These are phyloP conservation scores for Zapornia atra DNA, from an alignment of 2,113 vertebrate genomes.

Conservation along the genomic window DNA sequence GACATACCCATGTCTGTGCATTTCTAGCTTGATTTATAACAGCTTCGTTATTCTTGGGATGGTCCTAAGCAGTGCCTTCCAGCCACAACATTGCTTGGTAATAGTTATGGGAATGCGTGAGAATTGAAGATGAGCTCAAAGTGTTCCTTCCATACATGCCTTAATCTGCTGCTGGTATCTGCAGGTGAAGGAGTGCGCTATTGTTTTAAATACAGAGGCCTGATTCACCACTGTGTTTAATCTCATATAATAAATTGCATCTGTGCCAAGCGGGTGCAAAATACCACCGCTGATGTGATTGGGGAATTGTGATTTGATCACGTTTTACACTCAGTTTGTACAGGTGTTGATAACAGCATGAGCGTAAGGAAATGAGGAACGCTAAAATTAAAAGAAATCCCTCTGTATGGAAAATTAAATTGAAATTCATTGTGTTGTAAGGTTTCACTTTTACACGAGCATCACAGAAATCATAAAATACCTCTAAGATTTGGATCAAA, in stretches of 20 bases:
- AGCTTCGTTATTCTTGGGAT: not conserved
- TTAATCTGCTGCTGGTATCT: not conserved
- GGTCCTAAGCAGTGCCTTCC: not conserved
- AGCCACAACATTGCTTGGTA: not conserved
- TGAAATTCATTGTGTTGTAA: not conserved
- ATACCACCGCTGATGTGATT: not conserved
- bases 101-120: not conserved
- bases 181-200: not conserved
- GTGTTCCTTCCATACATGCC: not conserved
- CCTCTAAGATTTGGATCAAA: not conserved
- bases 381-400: not conserved
- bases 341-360: conserved; percentile 37
- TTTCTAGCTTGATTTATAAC: not conserved
- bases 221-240: conserved; percentile 46
- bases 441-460: not conserved
- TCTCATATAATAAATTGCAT: conserved; percentile 55
- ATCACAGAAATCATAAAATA: not conserved
- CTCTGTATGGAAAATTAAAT: not conserved
- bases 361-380: not conserved
- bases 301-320: conserved; percentile 39
- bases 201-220: conserved; percentile 37
- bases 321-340: conserved; percentile 28
- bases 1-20: not conserved
- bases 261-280: conserved; percentile 34
- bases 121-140: not conserved